Conservation (phyloP, 2,797 vertebrate species). For the Protosalanx chinensis region DNA sequence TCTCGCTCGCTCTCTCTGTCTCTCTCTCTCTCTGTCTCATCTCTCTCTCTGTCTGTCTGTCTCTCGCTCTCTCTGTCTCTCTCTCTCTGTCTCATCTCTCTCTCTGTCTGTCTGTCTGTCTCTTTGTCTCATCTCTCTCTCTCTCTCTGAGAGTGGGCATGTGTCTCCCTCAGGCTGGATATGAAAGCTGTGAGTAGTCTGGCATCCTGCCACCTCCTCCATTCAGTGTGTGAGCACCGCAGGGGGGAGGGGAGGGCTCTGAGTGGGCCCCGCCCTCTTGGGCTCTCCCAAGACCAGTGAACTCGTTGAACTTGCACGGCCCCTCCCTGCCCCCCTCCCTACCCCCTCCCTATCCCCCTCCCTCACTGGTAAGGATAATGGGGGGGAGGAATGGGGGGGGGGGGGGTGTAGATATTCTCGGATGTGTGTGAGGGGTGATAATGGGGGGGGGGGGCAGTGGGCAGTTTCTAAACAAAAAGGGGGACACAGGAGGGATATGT, state of each 20-base stretch:
- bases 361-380: background rate
- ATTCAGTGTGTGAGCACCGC: constrained; percentile 52
- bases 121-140: background rate
- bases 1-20: background rate
- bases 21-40: background rate
- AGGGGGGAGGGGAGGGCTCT: constrained; percentile 8
- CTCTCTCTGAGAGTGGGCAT: constrained; percentile 15
- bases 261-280: constrained; percentile 41
- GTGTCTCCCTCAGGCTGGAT: constrained; percentile 31
- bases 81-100: background rate
- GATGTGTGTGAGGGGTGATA: background rate
- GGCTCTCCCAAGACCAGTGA: too few relatives aligned
- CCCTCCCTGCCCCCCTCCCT: constrained; percentile 19
- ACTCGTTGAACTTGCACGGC: constrained; percentile 40
- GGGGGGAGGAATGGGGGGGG: constrained; percentile 40
- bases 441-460: too few relatives aligned
- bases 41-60: too few relatives aligned
- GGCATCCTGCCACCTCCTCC: constrained; percentile 53
- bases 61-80: constrained; percentile 2
- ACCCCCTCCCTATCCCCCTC: constrained; percentile 12
- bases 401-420: constrained; percentile 12
- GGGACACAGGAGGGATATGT: too few relatives aligned
- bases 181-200: constrained; percentile 48
- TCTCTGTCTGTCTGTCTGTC: too few relatives aligned
- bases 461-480: too few relatives aligned